Evolutionary conservation across 2,888 invertebrate genomes (phyloP), one percentile per base, ranked within the genome.

Genomic region (Hyles lineata): DNA sequence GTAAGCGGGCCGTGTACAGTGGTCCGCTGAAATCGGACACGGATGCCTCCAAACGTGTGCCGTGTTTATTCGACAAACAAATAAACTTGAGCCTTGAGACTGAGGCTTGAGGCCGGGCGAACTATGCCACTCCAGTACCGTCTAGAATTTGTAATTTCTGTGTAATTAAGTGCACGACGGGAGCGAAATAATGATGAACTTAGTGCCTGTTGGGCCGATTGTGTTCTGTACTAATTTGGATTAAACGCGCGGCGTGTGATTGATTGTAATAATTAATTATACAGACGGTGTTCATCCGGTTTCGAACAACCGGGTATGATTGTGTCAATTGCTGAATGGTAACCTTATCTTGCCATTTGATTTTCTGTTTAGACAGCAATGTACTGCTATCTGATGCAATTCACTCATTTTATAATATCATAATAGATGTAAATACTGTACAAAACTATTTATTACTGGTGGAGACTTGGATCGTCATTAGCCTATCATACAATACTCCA

Each of bases 61-160:
- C 50, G 50, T 77, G 82, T 84, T 85, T 85, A 79, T 82, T 78
- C 79, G 74, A 79, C 79, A 84, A 85, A 85, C 85, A 83, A 80
- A 81, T 74, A 59, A 19, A 67, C 67, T 50, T 23, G 67, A 67
- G 67, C 15, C 67, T 50, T 23, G 67, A 67, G 67, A 23, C 23
- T 67, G 43, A 25, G 43, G 43, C 43, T 43, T 43, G 43, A 43
- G 11, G 15, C 43, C 43, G 67, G 67, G 17, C 23, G 23, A n/a
- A 17, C 43, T 43, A 25, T 50, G 43, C 67, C 21, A 17, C 23
- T 79, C 78, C 58, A 62, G 74, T 11, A 75, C 76, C 19, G 76
- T 78, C 59, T 71, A 43, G 67, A 67, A 67, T 67, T 67, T 67
- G 67, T 67, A 67, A 67, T 67, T 67, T 67, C 8, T 50, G 23